Percentiles rank a stretch among this genome's conserved stretches.
Conservation (phyloP, 2,113 vertebrate species). For the Spea bombifrons region DNA sequence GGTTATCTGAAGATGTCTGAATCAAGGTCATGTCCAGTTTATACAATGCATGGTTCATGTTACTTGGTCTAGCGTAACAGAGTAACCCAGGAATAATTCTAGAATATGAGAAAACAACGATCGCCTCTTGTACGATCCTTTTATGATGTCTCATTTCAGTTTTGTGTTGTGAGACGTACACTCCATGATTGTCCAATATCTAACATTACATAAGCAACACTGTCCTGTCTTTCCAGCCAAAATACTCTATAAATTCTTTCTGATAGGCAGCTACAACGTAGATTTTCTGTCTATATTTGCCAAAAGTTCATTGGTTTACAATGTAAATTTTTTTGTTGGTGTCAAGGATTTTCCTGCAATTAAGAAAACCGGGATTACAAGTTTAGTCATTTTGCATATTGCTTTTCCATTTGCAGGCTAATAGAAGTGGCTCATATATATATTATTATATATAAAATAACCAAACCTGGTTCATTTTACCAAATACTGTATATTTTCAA, state of each 20-base stretch:
- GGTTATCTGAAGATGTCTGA: not conserved
- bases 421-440: no score
- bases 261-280: slow-evolving; percentile 6
- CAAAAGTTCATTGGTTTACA: not conserved
- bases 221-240: slow-evolving; percentile 59
- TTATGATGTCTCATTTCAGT: not conserved
- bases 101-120: not conserved
- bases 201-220: slow-evolving; percentile 57
- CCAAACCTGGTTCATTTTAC: no score
- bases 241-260: slow-evolving; percentile 58
- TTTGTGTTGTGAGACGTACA: not conserved
- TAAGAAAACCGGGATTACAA: not conserved
- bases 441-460: no score
- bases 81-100: slow-evolving; percentile 2
- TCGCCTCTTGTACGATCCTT: not conserved
- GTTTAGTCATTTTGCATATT: no score
- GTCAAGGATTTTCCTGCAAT: slow-evolving; percentile 73
- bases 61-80: not conserved
- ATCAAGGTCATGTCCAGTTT: not conserved
- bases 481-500: no score
- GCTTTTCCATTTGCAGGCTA: no score
- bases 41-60: not conserved
- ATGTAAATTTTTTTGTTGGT: slow-evolving; percentile 1
- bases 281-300: slow-evolving; percentile 3
- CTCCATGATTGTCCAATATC: slow-evolving; percentile 54